Conservation (phyloP, 2,888 invertebrate species). For the Archips xylosteana region DNA sequence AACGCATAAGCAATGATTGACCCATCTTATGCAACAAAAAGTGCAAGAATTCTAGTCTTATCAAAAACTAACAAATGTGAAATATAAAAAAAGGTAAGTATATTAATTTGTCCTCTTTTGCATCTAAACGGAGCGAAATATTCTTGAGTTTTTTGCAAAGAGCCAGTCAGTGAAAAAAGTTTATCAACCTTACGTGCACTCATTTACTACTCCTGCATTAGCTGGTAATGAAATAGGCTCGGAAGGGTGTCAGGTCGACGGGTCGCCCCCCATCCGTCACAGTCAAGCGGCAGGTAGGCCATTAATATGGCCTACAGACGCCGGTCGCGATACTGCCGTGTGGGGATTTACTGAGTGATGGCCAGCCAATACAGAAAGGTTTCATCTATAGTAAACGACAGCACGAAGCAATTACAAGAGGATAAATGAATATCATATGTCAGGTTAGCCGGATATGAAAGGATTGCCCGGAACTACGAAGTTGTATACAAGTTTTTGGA, state of each 20-base stretch:
- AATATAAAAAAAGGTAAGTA: too few species aligned
- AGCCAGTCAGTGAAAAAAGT: not conserved
- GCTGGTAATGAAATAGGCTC: conserved; percentile 47
- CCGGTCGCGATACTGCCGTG: conserved; percentile 47
- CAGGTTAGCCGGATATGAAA: not conserved
- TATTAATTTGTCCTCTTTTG: too few species aligned
- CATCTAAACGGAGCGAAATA: too few species aligned
- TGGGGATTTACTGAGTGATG: conserved; percentile 49
- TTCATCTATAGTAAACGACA: conserved; percentile 6
- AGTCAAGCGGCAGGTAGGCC: conserved; percentile 54
- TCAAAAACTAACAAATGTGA: too few species aligned
- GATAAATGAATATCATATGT: conserved; percentile 2
- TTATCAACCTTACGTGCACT: not conserved
- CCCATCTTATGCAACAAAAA: too few species aligned
- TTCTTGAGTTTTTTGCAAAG: too few species aligned
- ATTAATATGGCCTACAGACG: conserved; percentile 55
- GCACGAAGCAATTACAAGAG: not conserved
- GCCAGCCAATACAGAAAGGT: conserved; percentile 7
- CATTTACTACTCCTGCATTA: conserved; percentile 21
- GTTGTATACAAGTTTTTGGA: too few species aligned
- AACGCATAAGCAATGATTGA: too few species aligned
- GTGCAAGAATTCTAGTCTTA: too few species aligned
- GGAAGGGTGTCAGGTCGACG: conserved; percentile 51
- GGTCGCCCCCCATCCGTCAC: conserved; percentile 55
- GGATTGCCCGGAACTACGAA: not conserved